Conservation (phyloP, 1,140 invertebrate genomes). For the Hydropsyche tenuis region DNA sequence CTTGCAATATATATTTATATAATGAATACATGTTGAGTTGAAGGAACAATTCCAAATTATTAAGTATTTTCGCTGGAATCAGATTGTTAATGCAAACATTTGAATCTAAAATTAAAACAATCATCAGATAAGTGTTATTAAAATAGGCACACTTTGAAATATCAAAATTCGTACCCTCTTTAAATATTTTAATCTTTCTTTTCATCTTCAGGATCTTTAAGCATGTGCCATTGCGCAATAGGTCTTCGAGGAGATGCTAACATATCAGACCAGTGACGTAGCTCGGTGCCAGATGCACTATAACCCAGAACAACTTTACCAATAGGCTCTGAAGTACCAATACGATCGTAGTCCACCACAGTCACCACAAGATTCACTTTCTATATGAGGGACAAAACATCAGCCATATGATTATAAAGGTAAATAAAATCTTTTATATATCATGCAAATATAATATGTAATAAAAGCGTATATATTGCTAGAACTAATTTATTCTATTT, state of each 20-base stretch:
- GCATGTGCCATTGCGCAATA: slow-evolving; percentile 99
- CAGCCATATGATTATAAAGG: neutral
- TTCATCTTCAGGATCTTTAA: slow-evolving; percentile 95
- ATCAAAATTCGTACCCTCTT: neutral
- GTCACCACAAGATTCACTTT: slow-evolving; percentile 99
- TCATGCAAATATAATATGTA: too few relatives aligned
- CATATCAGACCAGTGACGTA: slow-evolving; percentile 99
- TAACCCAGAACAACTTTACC: slow-evolving; percentile 97
- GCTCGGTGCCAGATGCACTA: slow-evolving; percentile 95
- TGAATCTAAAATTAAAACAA: too few relatives aligned
- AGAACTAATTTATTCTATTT: too few relatives aligned
- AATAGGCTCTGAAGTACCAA: slow-evolving; percentile 99
- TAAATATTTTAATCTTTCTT: slow-evolving; percentile 79
- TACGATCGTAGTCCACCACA: slow-evolving; percentile 99
- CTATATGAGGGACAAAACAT: slow-evolving; percentile 64
- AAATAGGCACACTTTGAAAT: too few relatives aligned
- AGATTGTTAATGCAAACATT: too few relatives aligned
- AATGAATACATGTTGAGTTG: slow-evolving; percentile 1
- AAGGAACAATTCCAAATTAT: slow-evolving; percentile 19
- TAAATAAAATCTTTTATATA: neutral
- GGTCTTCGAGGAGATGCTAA: slow-evolving; percentile 96
- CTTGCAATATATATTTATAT: neutral
- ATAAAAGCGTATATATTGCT: too few relatives aligned
- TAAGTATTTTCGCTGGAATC: neutral
- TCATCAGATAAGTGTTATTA: too few relatives aligned